Base-by-base conservation (phyloP, 1,140 invertebrate genomes). In the Akabosia matsudoensis region DNA sequence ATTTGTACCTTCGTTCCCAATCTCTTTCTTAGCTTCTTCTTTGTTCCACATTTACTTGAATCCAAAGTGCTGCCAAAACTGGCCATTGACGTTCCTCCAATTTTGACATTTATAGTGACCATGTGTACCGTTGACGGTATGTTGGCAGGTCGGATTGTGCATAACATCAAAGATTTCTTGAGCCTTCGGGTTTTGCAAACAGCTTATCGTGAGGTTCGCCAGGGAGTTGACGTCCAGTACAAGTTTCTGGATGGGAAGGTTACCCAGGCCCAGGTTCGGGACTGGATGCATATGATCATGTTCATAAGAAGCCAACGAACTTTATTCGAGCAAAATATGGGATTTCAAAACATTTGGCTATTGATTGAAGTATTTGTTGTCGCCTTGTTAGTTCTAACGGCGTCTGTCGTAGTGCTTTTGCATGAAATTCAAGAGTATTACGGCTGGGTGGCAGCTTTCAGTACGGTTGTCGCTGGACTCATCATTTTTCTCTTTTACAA, bases 401-500 rank as follows among this genome's bases (percentile, higher is more conserved):
- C 61, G 28, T 28, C 61, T 7, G 31, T 67, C n/a, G 7, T 67
- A 13, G 24, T 67, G 4, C 13, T 67, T 31, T 30, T 67, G 61
- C 28, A 22, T 4, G 61, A 22, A 7, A 7, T 67, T 30, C 24
- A 22, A 10, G 61, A 31, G 7, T 30, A 30, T 31, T 13, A 30
- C 7, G 22, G 7, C 1, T 67, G 7, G 61, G 61, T 67, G 61
- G 31, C 61, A 7, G 14, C 26, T 1, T 67, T 3, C 61, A 30
- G 28, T 2, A 7, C 1, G 7, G 14, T 67, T 67, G 3, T n/a
- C 1, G 61, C 31, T 4, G 7, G 1, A 13, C 7, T 67, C 4
- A 67, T 67, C 13, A 3, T 22, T n/a, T 67, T 67, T 10, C 61
- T 67, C 13, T 67, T 67, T 67, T 67, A 2, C 61, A 67, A 67